Percentiles rank a stretch among this genome's conserved stretches.
Conservation (phyloP, 2,888 invertebrate species). For the Trissoscelio sp. region DNA sequence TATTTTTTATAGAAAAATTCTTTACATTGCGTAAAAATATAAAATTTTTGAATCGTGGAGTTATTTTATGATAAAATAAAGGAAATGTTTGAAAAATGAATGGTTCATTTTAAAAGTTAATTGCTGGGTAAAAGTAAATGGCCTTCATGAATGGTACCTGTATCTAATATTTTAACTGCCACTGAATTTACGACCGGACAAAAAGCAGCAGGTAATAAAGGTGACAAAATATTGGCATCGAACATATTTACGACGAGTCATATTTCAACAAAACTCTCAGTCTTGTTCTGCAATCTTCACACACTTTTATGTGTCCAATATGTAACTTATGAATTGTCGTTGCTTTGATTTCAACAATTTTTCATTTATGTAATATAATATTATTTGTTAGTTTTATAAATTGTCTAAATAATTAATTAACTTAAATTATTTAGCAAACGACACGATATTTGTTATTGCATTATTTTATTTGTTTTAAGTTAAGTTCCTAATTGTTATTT, state of each 20-base stretch:
- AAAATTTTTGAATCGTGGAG: no score
- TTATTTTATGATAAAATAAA: background rate
- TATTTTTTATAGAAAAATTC: no score
- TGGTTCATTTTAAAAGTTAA: conserved; percentile 37
- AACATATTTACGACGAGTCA: conserved; percentile 78
- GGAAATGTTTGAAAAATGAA: background rate
- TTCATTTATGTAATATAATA: no score
- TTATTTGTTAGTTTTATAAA: no score
- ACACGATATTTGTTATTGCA: no score
- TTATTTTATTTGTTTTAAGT: no score
- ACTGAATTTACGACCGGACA: conserved; percentile 81
- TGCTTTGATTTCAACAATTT: no score
- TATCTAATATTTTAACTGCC: conserved; percentile 70
- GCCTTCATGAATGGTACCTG: conserved; percentile 38
- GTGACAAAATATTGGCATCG: conserved; percentile 82
- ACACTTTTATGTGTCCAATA: conserved; percentile 52
- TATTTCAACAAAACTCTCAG: conserved; percentile 71
- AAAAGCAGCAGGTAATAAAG: conserved; percentile 79
- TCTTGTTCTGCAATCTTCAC: conserved; percentile 59
- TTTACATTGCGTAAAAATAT: no score
- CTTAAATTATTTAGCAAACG: no score
- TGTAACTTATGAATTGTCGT: conserved; percentile 45
- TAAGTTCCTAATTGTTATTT: no score
- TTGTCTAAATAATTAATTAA: no score
- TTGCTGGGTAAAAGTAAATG: conserved; percentile 23